Evolutionary conservation across 2,113 vertebrate species (phyloP).

Genomic region (Madoqua kirkii): DNA sequence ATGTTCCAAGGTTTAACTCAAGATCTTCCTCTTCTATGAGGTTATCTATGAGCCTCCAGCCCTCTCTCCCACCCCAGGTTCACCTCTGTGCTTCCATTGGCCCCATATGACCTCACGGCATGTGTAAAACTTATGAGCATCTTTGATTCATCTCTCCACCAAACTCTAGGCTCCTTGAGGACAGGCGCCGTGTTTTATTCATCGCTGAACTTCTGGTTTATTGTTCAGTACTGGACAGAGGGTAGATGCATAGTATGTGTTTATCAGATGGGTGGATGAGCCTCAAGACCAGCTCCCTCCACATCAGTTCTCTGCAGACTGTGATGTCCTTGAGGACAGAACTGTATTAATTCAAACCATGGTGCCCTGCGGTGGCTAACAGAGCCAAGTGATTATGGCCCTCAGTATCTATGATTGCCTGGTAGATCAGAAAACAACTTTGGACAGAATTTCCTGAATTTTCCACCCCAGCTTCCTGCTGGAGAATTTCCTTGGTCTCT

Average conservation of each 20-base stretch:
- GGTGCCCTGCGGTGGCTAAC: rapidly evolving
- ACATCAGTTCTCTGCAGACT: neutral
- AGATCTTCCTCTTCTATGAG: neutral
- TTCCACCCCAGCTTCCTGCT: neutral
- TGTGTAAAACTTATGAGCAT: neutral
- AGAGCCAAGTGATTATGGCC: no score
- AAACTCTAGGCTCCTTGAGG: neutral
- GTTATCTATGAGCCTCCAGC: neutral
- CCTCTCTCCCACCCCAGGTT: neutral
- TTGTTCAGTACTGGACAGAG: neutral
- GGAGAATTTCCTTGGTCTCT: neutral
- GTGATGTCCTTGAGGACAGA: neutral
- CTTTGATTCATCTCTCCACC: neutral
- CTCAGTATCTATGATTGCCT: rapidly evolving
- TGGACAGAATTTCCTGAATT: neutral
- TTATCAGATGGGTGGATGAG: neutral
- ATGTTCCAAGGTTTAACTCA: neutral
- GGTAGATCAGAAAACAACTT: neutral
- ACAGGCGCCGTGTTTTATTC: rapidly evolving
- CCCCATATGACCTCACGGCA: neutral
- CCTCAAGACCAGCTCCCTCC: neutral
- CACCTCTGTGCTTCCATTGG: neutral
- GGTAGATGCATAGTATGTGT: no score
- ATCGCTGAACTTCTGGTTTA: neutral
- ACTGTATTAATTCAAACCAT: neutral